Evolutionary conservation across 2,888 invertebrate species (phyloP), one percentile per base, ranked within the genome.

Genomic region (Penaeus monodon): DNA sequence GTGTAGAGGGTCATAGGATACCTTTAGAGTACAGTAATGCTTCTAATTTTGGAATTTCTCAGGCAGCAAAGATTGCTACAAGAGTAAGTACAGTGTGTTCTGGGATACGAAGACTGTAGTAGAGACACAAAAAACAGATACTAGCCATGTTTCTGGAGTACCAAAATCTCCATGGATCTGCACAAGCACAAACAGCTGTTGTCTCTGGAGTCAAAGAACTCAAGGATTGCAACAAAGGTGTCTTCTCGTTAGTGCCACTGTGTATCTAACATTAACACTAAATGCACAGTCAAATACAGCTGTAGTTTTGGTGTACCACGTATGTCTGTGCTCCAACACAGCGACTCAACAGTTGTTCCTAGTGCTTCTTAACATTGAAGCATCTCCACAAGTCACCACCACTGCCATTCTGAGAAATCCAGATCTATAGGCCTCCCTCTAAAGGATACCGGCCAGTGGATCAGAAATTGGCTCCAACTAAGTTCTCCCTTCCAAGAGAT

Each of bases 271-370:
- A 49, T 44, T 76, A 12, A 38, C 64, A 17, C 77, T 49, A 14
- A 81, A 74, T 38, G 70, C 84, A 29, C 86, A 86, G 57, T 63
- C 76, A 70, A 86, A 81, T 68, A 86, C 86, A 77, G 86, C 81
- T 38, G 68, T 86, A 63, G 86, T 82, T 12, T 84, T 49, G 79
- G 84, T 22, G 81, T 77, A 24, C 82, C 86, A 44, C 76, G 86
- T 10, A 38, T 82, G 27, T 65, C 82, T 33, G 70, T 24, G 80
- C 79, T 38, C 66, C 81, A 66, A 81, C 81, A 2, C 81, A 77
- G 44, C 70, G 63, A 77, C 86, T 76, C 85, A 27, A 63, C 27
- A 65, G 65, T 64, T 80, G 77, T 81, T 27, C 29, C 86, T 17
- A 63, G 57, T 44, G 82, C 77, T 57, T 57, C 70, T 38, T 6